Evolutionary conservation across 1,140 invertebrate genomes (phyloP), one percentile per base, ranked within the genome.

Genomic region (Battus philenor): DNA sequence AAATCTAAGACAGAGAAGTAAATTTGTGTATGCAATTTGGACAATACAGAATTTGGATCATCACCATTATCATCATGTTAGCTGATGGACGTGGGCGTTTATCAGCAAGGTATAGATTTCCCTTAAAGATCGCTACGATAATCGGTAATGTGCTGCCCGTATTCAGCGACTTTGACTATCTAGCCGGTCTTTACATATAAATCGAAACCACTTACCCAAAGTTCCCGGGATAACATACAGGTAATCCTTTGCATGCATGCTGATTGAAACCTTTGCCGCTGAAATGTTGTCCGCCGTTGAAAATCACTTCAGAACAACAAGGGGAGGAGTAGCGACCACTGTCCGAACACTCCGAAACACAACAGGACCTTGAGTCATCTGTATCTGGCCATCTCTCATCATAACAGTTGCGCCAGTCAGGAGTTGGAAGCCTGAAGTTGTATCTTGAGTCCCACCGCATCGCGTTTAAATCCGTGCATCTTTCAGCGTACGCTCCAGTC

Each of bases 291-390:
- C 82, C 82, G 10, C 82, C 85, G 34, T 87, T 87, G 68, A 87
- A 86, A 39, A 87, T 86, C 44, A 81, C 81, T 36, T 87, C 85
- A 2, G 80, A 86, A 46, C 85, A 87, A 56, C 84, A 87, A 1
- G 81, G 71, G 0, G 84, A 87, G 3, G 79, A 84, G 44, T 72
- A 87, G 15, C 82, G 53, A 1, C 84, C 82, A 36, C 79, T 82
- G 43, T 86, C 82, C 2, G 68, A 56, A 12, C 73, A 80, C 33
- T 70, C 72, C 11, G 73, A 69, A 29, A 60, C 59, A 30, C 67
- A 80, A 31, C 55, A 79, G 2, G 69, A 73, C 30, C 65, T 47
- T 0, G 75, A 65, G 4, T 50, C 60, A 13, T 77, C 75, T n/a
- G 54, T 57, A 2, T 59, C 65, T 41, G 58, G 70, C 67, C 68